phyloP scores from a whole-genome alignment of 2,888 invertebrate genomes.

The Nymphalis urticae region DNA sequence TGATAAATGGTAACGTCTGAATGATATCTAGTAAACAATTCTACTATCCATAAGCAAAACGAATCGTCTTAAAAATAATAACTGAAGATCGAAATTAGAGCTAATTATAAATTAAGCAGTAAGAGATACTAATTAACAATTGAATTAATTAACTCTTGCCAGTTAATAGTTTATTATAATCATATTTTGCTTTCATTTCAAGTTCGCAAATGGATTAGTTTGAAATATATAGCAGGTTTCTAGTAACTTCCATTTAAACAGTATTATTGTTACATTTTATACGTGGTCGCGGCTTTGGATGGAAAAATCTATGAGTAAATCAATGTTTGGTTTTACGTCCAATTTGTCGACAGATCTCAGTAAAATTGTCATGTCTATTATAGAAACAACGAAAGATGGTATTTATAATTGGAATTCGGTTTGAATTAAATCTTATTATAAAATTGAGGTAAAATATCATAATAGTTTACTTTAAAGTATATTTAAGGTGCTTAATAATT shows the following conservation, averaged over 20 bases:
- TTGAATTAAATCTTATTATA: not conserved
- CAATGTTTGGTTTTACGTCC: slow-evolving; percentile 54
- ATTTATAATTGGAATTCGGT: slow-evolving; percentile 39
- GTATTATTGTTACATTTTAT: slow-evolving; percentile 62
- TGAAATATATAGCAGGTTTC: not conserved
- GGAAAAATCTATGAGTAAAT: slow-evolving; percentile 67
- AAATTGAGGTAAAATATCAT: not conserved
- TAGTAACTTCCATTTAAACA: slow-evolving; percentile 40
- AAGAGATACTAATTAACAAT: too few species aligned
- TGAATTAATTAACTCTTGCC: too few species aligned
- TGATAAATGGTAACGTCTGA: too few species aligned
- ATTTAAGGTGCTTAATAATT: not conserved
- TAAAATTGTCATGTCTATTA: slow-evolving; percentile 58
- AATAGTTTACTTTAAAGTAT: not conserved
- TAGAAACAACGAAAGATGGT: slow-evolving; percentile 52
- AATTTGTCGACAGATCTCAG: slow-evolving; percentile 53
- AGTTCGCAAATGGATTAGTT: slow-evolving; percentile 11
- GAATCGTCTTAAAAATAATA: too few species aligned
- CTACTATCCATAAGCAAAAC: too few species aligned
- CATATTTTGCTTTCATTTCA: slow-evolving; percentile 7
- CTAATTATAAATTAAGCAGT: too few species aligned
- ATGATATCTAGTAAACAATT: too few species aligned
- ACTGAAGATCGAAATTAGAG: too few species aligned
- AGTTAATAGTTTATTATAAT: not conserved
- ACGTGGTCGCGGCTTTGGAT: slow-evolving; percentile 59